These are phyloP conservation scores for Phrynosoma platyrhinos DNA, from an alignment of 2,113 vertebrate genomes.

Conservation along the genomic window DNA sequence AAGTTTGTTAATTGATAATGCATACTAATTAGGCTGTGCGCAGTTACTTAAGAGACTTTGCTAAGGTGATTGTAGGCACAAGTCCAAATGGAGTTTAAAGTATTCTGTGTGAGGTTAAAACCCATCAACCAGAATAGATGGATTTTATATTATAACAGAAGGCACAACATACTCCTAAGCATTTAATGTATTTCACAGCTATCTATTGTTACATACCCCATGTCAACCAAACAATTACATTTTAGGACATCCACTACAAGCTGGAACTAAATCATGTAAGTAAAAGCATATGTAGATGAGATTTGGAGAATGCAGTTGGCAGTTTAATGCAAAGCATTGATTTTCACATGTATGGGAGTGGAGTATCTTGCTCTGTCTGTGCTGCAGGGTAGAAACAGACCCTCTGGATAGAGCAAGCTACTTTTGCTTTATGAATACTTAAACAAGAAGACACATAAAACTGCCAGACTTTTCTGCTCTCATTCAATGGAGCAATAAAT, in stretches of 20 bases:
- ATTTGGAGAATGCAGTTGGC: conserved; percentile 42
- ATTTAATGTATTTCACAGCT: conserved; percentile 83
- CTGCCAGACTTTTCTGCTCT: conserved; percentile 52
- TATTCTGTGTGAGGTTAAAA: conserved; percentile 99
- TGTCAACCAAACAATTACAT: conserved; percentile 79
- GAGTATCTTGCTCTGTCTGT: conserved; percentile 41
- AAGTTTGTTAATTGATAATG: conserved; percentile 99
- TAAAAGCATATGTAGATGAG: conserved; percentile 34
- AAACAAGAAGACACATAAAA: conserved; percentile 50
- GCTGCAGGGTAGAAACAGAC: conserved; percentile 49
- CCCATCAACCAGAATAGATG: conserved; percentile 93
- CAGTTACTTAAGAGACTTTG: conserved; percentile 99
- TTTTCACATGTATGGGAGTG: conserved; percentile 70
- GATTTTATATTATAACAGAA: conserved; percentile 90
- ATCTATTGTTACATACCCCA: conserved; percentile 81
- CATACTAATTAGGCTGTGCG: conserved; percentile 99
- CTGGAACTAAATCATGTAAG: conserved; percentile 57
- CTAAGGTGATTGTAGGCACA: conserved; percentile 99
- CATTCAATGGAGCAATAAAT: conserved; percentile 65
- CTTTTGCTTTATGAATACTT: conserved; percentile 61
- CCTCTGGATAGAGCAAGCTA: conserved; percentile 44
- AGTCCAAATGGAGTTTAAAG: conserved; percentile 99
- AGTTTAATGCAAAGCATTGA: conserved; percentile 64
- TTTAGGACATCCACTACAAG: conserved; percentile 70
- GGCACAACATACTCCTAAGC: conserved; percentile 86